These are phyloP conservation scores for Myoxocephalus aenaeus DNA, from an alignment of 2,797 vertebrate species.

Conservation along the genomic window DNA sequence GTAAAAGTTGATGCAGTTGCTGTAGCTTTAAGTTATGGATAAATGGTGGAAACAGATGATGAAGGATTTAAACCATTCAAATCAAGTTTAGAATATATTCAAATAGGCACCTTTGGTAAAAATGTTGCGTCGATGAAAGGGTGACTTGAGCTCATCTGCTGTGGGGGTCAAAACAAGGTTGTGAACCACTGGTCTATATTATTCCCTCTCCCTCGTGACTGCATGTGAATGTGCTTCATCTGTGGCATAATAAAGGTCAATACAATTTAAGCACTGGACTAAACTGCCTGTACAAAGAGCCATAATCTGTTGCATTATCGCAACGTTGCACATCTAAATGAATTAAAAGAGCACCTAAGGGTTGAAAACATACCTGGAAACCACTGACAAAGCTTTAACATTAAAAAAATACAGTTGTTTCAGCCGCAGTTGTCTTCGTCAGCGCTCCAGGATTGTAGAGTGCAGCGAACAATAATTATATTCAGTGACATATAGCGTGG, in stretches of 20 bases:
- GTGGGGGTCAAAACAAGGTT: accelerated
- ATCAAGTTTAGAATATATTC: neutral
- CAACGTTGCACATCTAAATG: constrained; percentile 3
- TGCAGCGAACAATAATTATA: constrained; percentile 45
- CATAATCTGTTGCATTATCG: constrained; percentile 8
- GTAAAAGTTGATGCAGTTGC: neutral
- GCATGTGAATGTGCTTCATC: constrained; percentile 7
- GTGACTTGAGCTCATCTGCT: neutral
- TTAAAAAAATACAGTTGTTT: constrained; percentile 39
- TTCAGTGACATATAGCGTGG: constrained; percentile 20
- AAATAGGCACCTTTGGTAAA: neutral
- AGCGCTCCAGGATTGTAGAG: constrained; percentile 17
- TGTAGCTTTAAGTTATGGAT: neutral
- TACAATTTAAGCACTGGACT: neutral
- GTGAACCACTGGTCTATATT: neutral
- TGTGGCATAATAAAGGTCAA: neutral
- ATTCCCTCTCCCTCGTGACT: neutral
- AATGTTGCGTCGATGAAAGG: neutral
- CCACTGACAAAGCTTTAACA: constrained; percentile 34
- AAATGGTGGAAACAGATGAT: neutral
- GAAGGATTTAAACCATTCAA: neutral
- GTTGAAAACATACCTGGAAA: constrained; percentile 23
- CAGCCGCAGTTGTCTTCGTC: constrained; percentile 33
- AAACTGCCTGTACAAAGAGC: constrained; percentile 3
- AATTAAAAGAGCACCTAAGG: constrained; percentile 9